These are phyloP conservation scores for Cheiracanthium punctorium DNA, from an alignment of 2,888 invertebrate species.

Conservation along the genomic window DNA sequence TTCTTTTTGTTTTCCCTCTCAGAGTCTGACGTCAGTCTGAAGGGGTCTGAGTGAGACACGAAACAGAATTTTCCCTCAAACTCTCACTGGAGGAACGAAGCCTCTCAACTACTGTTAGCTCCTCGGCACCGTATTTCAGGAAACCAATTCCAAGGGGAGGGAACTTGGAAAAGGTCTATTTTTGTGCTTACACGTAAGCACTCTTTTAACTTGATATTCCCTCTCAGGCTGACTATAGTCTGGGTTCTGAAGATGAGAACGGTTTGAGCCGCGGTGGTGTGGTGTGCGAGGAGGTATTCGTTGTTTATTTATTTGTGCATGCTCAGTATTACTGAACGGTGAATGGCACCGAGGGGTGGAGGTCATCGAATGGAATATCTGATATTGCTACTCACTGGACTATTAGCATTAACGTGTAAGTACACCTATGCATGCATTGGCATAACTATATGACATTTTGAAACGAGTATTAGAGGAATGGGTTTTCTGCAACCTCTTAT, in stretches of 20 bases:
- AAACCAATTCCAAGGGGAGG: conserved; percentile 45
- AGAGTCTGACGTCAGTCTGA: conserved; percentile 3
- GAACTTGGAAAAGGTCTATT: conserved; percentile 35
- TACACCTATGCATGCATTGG: no score
- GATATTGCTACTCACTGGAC: conserved; percentile 30
- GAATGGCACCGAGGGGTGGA: conserved; percentile 1
- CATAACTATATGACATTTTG: no score
- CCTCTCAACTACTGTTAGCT: conserved; percentile 42
- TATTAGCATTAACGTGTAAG: conserved; percentile 41
- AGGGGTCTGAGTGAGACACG: background rate
- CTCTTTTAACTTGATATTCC: conserved; percentile 58
- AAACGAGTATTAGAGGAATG: no score
- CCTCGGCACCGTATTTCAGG: conserved; percentile 51
- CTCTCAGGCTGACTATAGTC: conserved; percentile 37
- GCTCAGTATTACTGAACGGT: background rate
- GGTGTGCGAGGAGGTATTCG: no score
- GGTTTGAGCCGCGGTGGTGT: background rate
- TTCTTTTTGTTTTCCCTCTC: no score
- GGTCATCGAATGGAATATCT: conserved; percentile 28
- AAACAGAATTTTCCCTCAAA: background rate
- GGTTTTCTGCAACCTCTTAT: no score
- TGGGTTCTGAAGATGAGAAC: conserved; percentile 23
- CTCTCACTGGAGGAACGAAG: conserved; percentile 32
- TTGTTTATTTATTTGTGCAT: background rate
- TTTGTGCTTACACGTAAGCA: conserved; percentile 38